Base-by-base conservation (phyloP, 2,113 vertebrate species). In the Indicator maculatus region DNA sequence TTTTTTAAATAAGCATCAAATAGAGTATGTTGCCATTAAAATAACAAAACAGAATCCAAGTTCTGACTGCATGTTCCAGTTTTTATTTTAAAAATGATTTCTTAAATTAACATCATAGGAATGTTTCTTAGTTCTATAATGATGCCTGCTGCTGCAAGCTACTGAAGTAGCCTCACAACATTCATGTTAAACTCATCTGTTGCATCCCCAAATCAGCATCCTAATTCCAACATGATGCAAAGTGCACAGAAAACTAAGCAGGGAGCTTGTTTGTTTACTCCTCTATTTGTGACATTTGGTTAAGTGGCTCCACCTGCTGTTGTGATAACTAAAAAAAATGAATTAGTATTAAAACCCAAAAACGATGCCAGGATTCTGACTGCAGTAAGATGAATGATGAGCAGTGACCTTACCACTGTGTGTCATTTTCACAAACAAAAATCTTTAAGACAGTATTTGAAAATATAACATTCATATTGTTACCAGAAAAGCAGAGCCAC, bases 241-340 rank as follows among this genome's bases (percentile, higher is more conserved):
- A 86, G 24, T 8, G 6, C 36, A 36, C 21, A 55, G 41, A 65
- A 72, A 75, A 73, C 14, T 33, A 41, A 80, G 36, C 38, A 80
- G 18, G 28, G 14, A 45, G 10, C 17, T 64, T 61, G 5, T 33
- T 45, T 45, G 6, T 52, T 86, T 67, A 50, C 27, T 39, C 24
- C 24, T 45, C 8, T 44, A 2, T 52, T 69, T 70, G 39, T 65
- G 28, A 85, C 39, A 73, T 56, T 71, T 71, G 58, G 88, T 83
- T 64, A 84, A 95, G 39, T 95, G 89, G 93, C 95, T 96, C 96
- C 97, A 96, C 55, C 97, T 97, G 81, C 96, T 97, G 97, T 94
- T 95, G 82, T 61, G 30, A 65, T 66, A 69, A 44, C 72, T 72
- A 84, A 53, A 27, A 36, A 82, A 90, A 87, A 83, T 15, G 6